phyloP scores from a whole-genome alignment of 2,888 invertebrate species.

The Iselma pallidipennis region DNA sequence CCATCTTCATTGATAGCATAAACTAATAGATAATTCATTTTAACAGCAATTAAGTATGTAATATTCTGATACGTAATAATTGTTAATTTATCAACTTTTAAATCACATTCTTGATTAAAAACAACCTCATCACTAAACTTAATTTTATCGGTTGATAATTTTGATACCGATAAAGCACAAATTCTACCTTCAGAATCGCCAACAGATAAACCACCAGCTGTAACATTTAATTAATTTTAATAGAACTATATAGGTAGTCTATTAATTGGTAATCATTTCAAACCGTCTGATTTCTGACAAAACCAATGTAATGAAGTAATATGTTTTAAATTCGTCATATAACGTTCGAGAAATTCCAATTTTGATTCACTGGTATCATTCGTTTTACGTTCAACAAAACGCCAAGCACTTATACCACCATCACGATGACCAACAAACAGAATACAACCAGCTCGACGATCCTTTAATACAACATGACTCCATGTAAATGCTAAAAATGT shows the following conservation, averaged over 20 bases:
- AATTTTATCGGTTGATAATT: conserved; percentile 33
- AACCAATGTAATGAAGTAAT: conserved; percentile 44
- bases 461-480: conserved; percentile 40
- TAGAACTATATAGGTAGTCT: background rate
- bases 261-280: background rate
- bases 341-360: conserved; percentile 38
- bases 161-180: conserved; percentile 38
- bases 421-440: conserved; percentile 47
- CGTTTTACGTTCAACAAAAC: conserved; percentile 33
- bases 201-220: conserved; percentile 43
- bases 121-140: conserved; percentile 27
- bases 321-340: conserved; percentile 34
- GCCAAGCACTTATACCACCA: conserved; percentile 47
- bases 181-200: conserved; percentile 45
- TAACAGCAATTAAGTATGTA: conserved; percentile 41
- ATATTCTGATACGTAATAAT: conserved; percentile 34
- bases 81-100: conserved; percentile 43
- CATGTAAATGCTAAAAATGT: conserved; percentile 48
- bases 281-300: conserved; percentile 23
- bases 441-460: conserved; percentile 33
- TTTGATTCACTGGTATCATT: conserved; percentile 29
- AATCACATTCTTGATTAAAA: conserved; percentile 30
- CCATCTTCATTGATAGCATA: conserved; percentile 41
- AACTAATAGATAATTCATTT: conserved; percentile 42
- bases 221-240: conserved; percentile 15